Percentiles rank a stretch among this genome's conserved stretches.
phyloP scores from a whole-genome alignment of 2,113 vertebrate species.

The Cromileptes altivelis region DNA sequence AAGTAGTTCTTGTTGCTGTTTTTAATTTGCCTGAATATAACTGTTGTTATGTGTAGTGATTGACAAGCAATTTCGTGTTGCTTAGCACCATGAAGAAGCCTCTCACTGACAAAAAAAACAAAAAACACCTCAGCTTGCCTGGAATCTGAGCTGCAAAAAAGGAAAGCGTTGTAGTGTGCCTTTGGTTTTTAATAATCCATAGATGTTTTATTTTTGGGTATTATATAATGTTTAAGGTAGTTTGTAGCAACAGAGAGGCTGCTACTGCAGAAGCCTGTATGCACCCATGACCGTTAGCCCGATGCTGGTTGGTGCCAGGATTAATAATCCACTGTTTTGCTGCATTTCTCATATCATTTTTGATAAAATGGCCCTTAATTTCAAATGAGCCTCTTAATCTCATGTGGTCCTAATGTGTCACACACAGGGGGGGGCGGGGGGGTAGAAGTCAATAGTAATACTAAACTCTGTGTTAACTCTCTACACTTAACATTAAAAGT shows the following conservation, averaged over 20 bases:
- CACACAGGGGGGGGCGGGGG: background rate
- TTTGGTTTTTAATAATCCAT: background rate
- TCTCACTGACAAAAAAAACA: background rate
- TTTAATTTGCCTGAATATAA: slow-evolving; percentile 54
- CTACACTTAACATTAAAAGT: too few species aligned
- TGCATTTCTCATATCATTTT: background rate
- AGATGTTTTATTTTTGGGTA: slow-evolving; percentile 14
- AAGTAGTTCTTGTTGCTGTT: slow-evolving; percentile 27
- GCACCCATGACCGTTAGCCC: too few species aligned
- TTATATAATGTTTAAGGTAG: background rate
- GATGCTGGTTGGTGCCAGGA: background rate
- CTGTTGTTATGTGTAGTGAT: slow-evolving; percentile 14
- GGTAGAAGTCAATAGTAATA: too few species aligned
- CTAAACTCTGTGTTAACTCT: too few species aligned
- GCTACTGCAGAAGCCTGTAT: background rate
- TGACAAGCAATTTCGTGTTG: slow-evolving; percentile 49
- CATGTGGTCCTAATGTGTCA: background rate
- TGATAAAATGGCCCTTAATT: background rate
- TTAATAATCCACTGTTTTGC: background rate
- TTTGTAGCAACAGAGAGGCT: slow-evolving; percentile 3
- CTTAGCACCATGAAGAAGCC: slow-evolving; percentile 38
- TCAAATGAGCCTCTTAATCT: background rate
- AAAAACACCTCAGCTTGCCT: slow-evolving; percentile 19
- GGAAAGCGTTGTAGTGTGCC: background rate
- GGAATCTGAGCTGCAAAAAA: slow-evolving; percentile 6